A percentile compares a stretch with the other conserved stretches of the same genome.
These are phyloP conservation scores for Ethmia dodecea DNA, from an alignment of 2,888 invertebrate genomes.

Conservation along the genomic window DNA sequence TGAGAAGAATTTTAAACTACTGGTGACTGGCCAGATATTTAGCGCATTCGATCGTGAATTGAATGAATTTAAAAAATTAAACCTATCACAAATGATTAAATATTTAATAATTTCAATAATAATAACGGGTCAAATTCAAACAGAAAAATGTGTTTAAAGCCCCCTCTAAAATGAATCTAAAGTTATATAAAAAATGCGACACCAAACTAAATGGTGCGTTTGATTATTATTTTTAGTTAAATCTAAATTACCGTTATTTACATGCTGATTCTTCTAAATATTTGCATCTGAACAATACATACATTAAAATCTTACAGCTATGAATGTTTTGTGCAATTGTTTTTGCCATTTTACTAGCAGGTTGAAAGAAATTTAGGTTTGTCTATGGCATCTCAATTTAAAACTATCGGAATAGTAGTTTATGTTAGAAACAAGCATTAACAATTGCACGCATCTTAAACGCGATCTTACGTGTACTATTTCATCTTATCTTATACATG, in stretches of 20 bases:
- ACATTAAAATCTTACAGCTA: conserved; percentile 72
- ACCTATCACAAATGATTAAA: conserved; percentile 3
- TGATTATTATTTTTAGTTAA: conserved; percentile 22
- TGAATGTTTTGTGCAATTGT: conserved; percentile 65
- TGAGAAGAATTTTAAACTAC: too few species aligned
- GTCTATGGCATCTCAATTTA: conserved; percentile 14
- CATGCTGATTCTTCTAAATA: conserved; percentile 74
- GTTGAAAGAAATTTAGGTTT: conserved; percentile 15
- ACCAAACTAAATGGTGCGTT: conserved; percentile 44
- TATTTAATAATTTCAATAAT: not conserved
- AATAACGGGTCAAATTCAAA: conserved; percentile 5
- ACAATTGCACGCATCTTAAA: conserved; percentile 66
- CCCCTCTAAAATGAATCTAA: conserved; percentile 39
- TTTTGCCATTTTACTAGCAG: conserved; percentile 40
- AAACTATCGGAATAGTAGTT: conserved; percentile 3
- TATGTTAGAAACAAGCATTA: conserved; percentile 44
- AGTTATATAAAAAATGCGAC: conserved; percentile 56
- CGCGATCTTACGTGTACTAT: conserved; percentile 56
- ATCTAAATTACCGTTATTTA: conserved; percentile 63
- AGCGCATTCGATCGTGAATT: too few species aligned
- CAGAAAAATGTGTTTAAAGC: conserved; percentile 36
- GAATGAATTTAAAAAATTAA: too few species aligned
- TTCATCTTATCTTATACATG: conserved; percentile 46
- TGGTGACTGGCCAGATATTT: too few species aligned
- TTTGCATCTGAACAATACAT: conserved; percentile 77